Base-by-base conservation (phyloP, 2,888 invertebrate species). In the Xanthia togata region DNA sequence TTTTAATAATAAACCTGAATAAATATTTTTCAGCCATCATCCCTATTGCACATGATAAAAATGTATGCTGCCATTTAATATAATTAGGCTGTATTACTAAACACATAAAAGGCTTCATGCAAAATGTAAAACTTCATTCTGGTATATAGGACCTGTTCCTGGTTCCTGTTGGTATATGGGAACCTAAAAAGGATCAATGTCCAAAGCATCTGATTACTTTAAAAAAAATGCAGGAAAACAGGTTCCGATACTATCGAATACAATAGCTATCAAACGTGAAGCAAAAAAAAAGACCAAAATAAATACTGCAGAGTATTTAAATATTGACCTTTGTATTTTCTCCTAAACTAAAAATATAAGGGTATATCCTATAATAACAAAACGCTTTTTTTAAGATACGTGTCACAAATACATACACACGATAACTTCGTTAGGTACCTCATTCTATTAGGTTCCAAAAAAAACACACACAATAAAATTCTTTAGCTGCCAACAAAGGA, bases 401-500 rank as follows among this genome's bases (percentile, higher is more conserved):
- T 17, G 26, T 31, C 26, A 57, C 14, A 57, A 26, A 57, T 26
- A 26, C 2, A 14, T 3, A 65, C 20, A 70, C 11, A 2, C 0
- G 14, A 38, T 17, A 65, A 53, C 3, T 14, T 8, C 0, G 3
- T 47, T 26, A 31, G 31, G 31, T 31, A 31, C 20, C 9, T n/a
- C 17, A 70, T 50, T 11, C 50, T 2, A 55, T 31, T 1, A 68
- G 35, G 44, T 63, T 35, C 26, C 1, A 59, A 59, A 67, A 70
- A 55, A 53, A 70, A n/a, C 38, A 70, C 47, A n/a, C 20, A 47
- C 47, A 81, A 65, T 68, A 65, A 60, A 59, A 26, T 41, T 60
- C 1, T 71, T 57, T 35, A 20, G 5, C 55, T 71, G 41, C 26
- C n/a, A 72, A 70, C 38, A 80, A 72, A 84, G 23, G 23, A 67